A percentile compares a stretch with the other conserved stretches of the same genome.
These are phyloP conservation scores for Pararge aegeria DNA, from an alignment of 1,140 invertebrate species.

Conservation along the genomic window DNA sequence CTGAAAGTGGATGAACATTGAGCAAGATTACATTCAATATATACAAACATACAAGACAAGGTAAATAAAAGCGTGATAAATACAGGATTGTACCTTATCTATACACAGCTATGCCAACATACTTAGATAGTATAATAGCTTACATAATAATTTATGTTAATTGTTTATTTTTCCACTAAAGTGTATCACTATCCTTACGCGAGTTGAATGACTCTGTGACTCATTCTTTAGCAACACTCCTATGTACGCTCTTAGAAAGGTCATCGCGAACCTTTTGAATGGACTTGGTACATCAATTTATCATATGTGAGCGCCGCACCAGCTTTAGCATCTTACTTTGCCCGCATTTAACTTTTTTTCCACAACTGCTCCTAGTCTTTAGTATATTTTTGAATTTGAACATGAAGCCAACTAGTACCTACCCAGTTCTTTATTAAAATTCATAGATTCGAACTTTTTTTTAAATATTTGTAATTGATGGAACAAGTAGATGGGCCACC, in stretches of 20 bases:
- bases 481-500: too few relatives aligned
- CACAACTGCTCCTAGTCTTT: too few relatives aligned
- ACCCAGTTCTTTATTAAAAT: too few relatives aligned
- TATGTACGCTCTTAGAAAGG: conserved; percentile 53
- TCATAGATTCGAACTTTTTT: too few relatives aligned
- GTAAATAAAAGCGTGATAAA: too few relatives aligned
- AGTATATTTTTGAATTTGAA: too few relatives aligned
- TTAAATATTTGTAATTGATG: too few relatives aligned
- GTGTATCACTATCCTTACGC: conserved; percentile 13
- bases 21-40: too few relatives aligned
- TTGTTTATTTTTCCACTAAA: background rate
- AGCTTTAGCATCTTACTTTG: background rate
- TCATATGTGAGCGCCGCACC: background rate
- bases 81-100: too few relatives aligned
- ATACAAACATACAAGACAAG: too few relatives aligned
- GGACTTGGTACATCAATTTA: conserved; percentile 17
- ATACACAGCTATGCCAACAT: background rate
- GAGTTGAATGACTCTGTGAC: conserved; percentile 68
- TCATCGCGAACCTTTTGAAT: conserved; percentile 39
- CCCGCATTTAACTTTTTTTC: background rate
- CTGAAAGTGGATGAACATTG: too few relatives aligned
- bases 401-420: too few relatives aligned
- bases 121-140: background rate
- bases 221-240: conserved; percentile 54
- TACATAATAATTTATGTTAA: background rate